Conservation (phyloP, 2,113 vertebrate species). For the Saguinus imperator region DNA sequence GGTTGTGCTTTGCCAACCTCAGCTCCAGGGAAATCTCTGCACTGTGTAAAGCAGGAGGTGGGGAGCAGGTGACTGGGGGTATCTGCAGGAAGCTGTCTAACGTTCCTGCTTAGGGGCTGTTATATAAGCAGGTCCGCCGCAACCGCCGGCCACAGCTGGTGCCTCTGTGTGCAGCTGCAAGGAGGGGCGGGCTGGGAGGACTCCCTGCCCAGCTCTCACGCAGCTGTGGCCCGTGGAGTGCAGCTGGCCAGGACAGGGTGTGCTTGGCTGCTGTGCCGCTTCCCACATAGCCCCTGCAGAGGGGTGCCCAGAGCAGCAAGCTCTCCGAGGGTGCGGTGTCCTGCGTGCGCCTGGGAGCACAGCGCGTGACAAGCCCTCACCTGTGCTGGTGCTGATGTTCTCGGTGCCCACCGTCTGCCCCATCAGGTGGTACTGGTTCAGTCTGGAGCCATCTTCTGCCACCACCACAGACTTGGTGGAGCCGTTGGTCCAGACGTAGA, state of each 20-base stretch:
- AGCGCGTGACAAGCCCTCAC: conserved; percentile 77
- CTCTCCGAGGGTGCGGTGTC: too few species aligned
- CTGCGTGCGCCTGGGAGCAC: background rate
- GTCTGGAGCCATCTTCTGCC: conserved; percentile 94
- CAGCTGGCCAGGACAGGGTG: background rate
- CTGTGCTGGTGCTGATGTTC: conserved; percentile 96
- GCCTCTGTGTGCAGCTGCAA: background rate
- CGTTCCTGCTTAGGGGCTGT: background rate
- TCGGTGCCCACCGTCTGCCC: conserved; percentile 94
- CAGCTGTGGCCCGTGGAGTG: background rate
- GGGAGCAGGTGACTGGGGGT: too few species aligned
- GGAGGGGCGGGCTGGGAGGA: conserved; percentile 7
- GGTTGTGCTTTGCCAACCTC: background rate
- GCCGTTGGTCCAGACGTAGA: conserved; percentile 94
- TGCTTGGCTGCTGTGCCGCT: fast-evolving
- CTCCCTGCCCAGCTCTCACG: background rate
- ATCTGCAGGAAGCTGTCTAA: background rate
- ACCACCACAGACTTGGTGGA: conserved; percentile 95
- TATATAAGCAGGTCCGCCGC: background rate
- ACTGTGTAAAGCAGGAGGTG: background rate
- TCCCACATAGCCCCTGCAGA: too few species aligned
- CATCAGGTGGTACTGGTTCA: conserved; percentile 97
- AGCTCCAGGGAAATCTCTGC: background rate
- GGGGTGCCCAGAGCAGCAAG: fast-evolving
- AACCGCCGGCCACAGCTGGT: conserved; percentile 51